Base-by-base conservation (phyloP, 2,113 vertebrate species). In the Jaculus jaculus region DNA sequence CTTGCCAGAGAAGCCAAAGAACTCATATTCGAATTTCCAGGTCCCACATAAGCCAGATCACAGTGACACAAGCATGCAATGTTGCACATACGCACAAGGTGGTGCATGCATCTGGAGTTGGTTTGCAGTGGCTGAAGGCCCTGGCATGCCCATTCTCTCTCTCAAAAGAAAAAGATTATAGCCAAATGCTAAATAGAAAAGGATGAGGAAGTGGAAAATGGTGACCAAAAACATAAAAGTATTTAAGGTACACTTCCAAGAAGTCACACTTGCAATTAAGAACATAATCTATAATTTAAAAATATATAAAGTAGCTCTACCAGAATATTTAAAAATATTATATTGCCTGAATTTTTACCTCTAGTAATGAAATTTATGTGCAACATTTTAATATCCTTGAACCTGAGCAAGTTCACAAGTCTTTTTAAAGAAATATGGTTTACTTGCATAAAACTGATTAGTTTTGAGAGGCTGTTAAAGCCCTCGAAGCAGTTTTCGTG, bases 401-500 rank as follows among this genome's bases (percentile, higher is more conserved):
- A 47, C 42, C 42, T 47, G 42, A 8, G 8, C 42, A 47, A 47
- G 42, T 47, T 6, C 42, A 47, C 42, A 47, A 47, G 42, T 47
- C 42, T 98, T 97, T 98, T 95, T 97, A 98, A 47, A 98, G 97
- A 97, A 97, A 97, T 97, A 98, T 98, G 96, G 98, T 99, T 99
- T 98, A 98, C 98, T 99, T 98, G 98, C 98, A 99, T 98, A 98
- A 97, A 98, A 97, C 97, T 97, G 97, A 98, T 98, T 97, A 98
- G 98, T 98, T 97, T 98, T 98, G 98, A 98, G 97, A 97, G 98
- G 97, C 98, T 96, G 97, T 98, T 98, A 97, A 97, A 96, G 97
- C 98, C 97, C 98, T 98, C 97, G 97, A 98, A 98, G 98, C 98
- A 98, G 97, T 98, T 97, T 98, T 98, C 97, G 89, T 98, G 98